A percentile compares a stretch with the other conserved stretches of the same genome.
Evolutionary conservation across 2,888 invertebrate genomes (phyloP).

Genomic region (Physocephala rufipes): DNA sequence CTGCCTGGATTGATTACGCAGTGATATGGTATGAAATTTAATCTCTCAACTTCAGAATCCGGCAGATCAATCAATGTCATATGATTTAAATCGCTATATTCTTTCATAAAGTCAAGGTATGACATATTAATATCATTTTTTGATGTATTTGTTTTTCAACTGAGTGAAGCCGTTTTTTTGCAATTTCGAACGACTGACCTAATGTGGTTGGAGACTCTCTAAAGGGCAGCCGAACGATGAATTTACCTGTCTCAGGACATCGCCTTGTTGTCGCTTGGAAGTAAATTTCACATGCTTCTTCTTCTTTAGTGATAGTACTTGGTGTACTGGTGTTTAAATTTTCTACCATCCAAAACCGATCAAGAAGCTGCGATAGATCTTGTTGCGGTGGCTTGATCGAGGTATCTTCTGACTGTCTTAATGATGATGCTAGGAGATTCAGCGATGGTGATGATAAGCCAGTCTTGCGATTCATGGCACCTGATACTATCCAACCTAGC

Average conservation of each 20-base stretch:
- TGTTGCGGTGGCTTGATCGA: background rate
- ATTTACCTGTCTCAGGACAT: background rate
- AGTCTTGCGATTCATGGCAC: constrained; percentile 3
- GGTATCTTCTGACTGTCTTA: background rate
- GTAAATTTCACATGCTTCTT: constrained; percentile 3
- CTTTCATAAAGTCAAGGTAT: constrained; percentile 33
- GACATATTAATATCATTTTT: background rate
- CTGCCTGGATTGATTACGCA: constrained; percentile 36
- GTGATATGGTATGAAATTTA: constrained; percentile 34
- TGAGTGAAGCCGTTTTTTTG: constrained; percentile 19
- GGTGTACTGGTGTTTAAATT: background rate
- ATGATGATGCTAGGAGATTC: background rate
- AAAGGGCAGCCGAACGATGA: background rate
- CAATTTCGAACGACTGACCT: constrained; percentile 32
- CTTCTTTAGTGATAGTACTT: background rate
- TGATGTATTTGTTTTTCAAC: constrained; percentile 21
- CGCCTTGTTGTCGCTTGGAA: background rate
- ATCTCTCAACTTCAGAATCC: background rate
- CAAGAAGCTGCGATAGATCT: background rate
- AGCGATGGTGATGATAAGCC: background rate
- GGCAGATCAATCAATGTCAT: constrained; percentile 9
- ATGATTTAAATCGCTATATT: constrained; percentile 30
- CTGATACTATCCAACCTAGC: constrained; percentile 37
- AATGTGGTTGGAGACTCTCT: constrained; percentile 6
- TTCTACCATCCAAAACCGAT: background rate